phyloP scores from a whole-genome alignment of 92 coral and sea anemone genomes.

The Isaurus tuberculatus region DNA sequence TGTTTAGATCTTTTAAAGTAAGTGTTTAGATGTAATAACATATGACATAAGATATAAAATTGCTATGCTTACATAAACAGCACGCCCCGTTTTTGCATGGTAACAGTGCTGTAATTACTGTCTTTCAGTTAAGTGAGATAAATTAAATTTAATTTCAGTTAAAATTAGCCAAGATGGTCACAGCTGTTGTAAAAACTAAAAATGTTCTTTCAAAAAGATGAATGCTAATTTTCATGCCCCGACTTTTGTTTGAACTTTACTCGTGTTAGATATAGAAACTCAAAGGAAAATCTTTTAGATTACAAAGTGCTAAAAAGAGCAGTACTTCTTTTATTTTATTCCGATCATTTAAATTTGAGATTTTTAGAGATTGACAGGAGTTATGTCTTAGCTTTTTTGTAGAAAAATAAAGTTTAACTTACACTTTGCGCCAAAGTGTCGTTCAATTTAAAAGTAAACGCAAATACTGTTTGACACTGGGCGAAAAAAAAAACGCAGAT shows the following conservation, averaged over 20 bases:
- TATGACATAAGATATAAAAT: constrained; percentile 18
- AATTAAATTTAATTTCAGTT: constrained; percentile 79
- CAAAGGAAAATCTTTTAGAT: background rate
- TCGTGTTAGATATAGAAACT: background rate
- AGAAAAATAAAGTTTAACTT: background rate
- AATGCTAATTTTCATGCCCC: constrained; percentile 3
- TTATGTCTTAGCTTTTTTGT: background rate
- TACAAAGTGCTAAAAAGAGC: constrained; percentile 6
- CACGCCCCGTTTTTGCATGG: constrained; percentile 60
- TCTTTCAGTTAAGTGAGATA: constrained; percentile 69
- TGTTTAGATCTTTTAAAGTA: background rate
- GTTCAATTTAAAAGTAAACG: background rate
- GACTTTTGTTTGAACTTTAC: background rate
- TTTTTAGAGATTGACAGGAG: background rate
- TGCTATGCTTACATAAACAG: constrained; percentile 61
- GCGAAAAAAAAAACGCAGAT: background rate
- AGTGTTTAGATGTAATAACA: constrained; percentile 21
- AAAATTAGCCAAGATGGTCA: constrained; percentile 71
- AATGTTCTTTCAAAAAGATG: constrained; percentile 19
- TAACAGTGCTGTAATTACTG: constrained; percentile 60
- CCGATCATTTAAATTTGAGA: background rate
- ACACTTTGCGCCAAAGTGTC: background rate
- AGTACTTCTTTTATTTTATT: background rate
- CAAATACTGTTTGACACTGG: background rate
- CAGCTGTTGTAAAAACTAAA: constrained; percentile 68